Conservation (phyloP, 2,113 vertebrate species). For the Columba livia region DNA sequence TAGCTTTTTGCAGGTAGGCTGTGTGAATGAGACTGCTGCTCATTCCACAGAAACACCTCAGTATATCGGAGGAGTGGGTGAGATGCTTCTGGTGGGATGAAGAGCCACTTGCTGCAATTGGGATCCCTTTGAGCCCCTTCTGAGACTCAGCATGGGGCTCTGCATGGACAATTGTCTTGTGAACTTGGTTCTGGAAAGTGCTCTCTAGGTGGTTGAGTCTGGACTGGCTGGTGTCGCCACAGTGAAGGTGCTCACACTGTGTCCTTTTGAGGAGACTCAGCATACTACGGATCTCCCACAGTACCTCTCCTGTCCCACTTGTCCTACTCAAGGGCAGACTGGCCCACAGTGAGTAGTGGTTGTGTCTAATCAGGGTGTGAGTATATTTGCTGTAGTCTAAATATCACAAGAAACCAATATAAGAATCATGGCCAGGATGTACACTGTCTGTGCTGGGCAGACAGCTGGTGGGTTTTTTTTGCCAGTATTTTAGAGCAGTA, state of each 20-base stretch:
- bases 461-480: background rate
- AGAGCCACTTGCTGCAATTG: accelerated
- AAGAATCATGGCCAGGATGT: background rate
- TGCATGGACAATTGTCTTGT: background rate
- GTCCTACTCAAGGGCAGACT: background rate
- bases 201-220: accelerated
- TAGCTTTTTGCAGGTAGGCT: background rate
- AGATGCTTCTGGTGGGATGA: background rate
- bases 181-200: background rate
- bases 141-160: background rate
- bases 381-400: background rate
- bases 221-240: background rate
- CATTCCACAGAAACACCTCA: background rate
- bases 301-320: background rate
- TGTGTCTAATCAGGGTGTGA: background rate
- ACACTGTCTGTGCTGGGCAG: background rate
- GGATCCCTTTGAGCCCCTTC: background rate
- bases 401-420: background rate
- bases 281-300: accelerated
- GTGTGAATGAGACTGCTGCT: background rate
- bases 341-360: background rate
- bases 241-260: background rate
- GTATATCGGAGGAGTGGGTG: accelerated
- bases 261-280: background rate
- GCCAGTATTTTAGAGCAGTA: background rate